Base-by-base conservation (phyloP, 92 coral and sea anemone genomes). In the Epizoanthus illoricatus region DNA sequence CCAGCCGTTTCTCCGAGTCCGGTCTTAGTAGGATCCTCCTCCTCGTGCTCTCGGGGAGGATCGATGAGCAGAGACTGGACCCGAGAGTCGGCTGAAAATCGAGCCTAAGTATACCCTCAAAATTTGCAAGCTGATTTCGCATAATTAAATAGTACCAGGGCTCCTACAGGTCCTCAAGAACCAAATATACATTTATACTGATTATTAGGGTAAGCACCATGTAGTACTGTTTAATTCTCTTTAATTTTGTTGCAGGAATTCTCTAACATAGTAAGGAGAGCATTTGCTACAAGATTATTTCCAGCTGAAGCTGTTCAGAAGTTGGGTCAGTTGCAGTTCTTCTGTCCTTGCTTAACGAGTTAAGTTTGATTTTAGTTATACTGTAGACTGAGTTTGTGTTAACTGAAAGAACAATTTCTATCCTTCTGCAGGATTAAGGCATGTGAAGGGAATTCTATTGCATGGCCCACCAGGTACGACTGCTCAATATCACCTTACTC, bases 241-340 rank as follows among this genome's bases (percentile, higher is more conserved):
- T 28, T 85, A 5, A 36, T 67, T 57, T 41, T 4, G 4, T 13
- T 28, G 17, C 85, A 93, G 98, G 99, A 96, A 80, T 96, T 96
- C 81, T 96, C 99, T 2, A 96, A 94, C 84, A 96, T 96, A 55
- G 92, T 96, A 19, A 87, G 99, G 49, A 90, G 99, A 75, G 99
- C 99, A 6, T 96, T 96, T 90, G 99, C 99, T 10, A 93, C 99
- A 52, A 87, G 99, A 24, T 76, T 96, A 41, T 96, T 96, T 71
- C 99, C 99, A 0, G 93, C 94, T 13, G 99, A 96, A 19, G 93
- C 91, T 42, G 95, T 94, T 0, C 88, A 93, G 75, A 93, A 95
- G 73, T 85, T 96, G 88, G 99, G 98, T 90, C 63, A 89, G 90
- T 82, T 39, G 54, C 20, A 45, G 67, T 81, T 78, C 21, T 57